These are phyloP conservation scores for Urocolius indicus DNA, from an alignment of 2,113 vertebrate genomes.

Conservation along the genomic window DNA sequence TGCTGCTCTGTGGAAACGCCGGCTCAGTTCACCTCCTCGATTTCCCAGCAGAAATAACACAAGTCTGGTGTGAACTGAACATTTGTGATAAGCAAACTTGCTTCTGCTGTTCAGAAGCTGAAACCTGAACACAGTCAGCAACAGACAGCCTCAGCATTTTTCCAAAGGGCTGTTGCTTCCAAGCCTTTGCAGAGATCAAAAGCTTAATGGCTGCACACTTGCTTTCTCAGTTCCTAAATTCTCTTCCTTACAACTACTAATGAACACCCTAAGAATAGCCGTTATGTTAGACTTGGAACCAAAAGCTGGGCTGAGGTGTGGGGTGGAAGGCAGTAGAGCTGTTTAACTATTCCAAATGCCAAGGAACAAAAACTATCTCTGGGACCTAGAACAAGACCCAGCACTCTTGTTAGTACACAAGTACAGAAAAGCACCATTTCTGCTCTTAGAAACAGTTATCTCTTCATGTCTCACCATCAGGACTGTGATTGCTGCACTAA, in stretches of 20 bases:
- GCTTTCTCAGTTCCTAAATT: background rate
- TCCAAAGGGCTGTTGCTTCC: background rate
- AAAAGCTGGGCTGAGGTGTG: background rate
- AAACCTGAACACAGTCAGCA: background rate
- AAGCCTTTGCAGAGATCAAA: background rate
- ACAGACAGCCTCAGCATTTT: background rate
- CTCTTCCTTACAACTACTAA: background rate
- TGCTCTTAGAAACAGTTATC: background rate
- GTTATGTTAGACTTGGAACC: background rate
- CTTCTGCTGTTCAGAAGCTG: slow-evolving; percentile 9
- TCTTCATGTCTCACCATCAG: background rate
- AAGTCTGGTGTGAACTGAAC: slow-evolving; percentile 22
- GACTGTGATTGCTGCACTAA: background rate
- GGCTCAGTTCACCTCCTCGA: background rate
- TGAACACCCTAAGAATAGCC: background rate
- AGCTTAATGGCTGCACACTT: background rate
- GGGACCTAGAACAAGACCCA: background rate
- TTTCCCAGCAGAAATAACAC: slow-evolving; percentile 47
- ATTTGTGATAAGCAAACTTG: slow-evolving; percentile 1
- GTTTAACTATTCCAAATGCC: background rate
- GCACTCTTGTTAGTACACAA: background rate
- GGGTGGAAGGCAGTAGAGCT: background rate
- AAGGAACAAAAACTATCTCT: background rate
- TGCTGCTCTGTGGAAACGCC: background rate
- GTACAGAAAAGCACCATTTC: background rate